phyloP scores from a whole-genome alignment of 2,797 vertebrate genomes.

The Uromys caudimaculatus region DNA sequence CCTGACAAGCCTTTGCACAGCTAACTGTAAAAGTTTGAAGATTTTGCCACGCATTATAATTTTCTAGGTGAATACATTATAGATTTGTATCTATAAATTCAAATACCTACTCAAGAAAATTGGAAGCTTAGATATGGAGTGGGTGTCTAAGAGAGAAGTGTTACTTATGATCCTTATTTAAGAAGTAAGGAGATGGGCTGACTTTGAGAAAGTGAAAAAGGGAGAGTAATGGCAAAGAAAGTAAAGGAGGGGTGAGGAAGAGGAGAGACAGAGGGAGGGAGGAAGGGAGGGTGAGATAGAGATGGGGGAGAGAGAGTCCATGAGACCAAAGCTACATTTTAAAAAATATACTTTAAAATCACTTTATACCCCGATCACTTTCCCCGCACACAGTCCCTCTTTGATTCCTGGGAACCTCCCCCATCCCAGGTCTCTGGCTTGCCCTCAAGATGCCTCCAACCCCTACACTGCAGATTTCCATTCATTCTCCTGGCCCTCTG shows the following conservation, averaged over 20 bases:
- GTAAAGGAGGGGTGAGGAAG: neutral
- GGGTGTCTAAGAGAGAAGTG: neutral
- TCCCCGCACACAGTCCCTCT: neutral
- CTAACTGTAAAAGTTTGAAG: neutral
- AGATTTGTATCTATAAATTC: conserved; percentile 9
- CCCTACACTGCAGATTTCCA: neutral
- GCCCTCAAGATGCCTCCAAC: neutral
- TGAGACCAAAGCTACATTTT: neutral
- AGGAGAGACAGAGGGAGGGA: too few species aligned
- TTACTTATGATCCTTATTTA: neutral
- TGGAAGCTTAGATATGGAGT: neutral
- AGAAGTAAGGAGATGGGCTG: neutral
- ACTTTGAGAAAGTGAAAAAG: neutral
- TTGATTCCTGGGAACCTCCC: neutral
- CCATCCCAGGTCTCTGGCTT: neutral
- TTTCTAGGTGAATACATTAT: conserved; percentile 21
- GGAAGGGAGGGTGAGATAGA: neutral
- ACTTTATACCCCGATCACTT: too few species aligned
- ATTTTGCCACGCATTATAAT: conserved; percentile 5
- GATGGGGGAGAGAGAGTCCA: neutral
- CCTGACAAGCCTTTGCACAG: neutral
- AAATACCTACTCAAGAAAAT: neutral
- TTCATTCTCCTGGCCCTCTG: neutral
- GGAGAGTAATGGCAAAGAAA: neutral
- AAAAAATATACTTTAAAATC: too few species aligned